phyloP scores from a whole-genome alignment of 2,888 invertebrate species.

The Cheiracanthium punctorium region DNA sequence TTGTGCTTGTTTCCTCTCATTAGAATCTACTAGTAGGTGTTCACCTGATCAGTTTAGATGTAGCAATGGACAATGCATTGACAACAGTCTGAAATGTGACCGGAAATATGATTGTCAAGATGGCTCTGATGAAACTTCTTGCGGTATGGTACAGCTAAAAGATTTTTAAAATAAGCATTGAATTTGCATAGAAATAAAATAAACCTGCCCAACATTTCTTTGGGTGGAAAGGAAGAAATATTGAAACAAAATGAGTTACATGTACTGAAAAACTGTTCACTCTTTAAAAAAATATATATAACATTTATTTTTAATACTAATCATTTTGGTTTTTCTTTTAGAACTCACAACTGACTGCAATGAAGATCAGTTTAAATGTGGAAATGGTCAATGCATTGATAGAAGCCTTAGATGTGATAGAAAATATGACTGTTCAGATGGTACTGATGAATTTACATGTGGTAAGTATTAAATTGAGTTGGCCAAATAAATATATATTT shows the following conservation, averaged over 20 bases:
- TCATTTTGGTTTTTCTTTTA: slow-evolving; percentile 1
- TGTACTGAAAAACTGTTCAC: too few relatives aligned
- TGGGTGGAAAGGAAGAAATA: too few relatives aligned
- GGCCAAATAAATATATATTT: too few relatives aligned
- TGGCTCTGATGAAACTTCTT: slow-evolving; percentile 80
- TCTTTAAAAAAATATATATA: too few relatives aligned
- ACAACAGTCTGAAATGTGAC: slow-evolving; percentile 73
- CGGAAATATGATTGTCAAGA: slow-evolving; percentile 81
- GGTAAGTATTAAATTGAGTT: too few relatives aligned
- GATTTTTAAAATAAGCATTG: too few relatives aligned
- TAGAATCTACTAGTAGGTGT: slow-evolving; percentile 27
- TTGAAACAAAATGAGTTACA: too few relatives aligned
- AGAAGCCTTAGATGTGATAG: slow-evolving; percentile 73
- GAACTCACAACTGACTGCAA: slow-evolving; percentile 71
- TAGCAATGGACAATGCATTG: slow-evolving; percentile 73
- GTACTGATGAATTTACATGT: slow-evolving; percentile 81
- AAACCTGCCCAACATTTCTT: too few relatives aligned
- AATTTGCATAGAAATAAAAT: too few relatives aligned
- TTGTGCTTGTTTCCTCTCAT: background rate
- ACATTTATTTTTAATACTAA: background rate
- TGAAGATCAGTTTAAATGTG: slow-evolving; percentile 74
- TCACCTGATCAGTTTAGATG: slow-evolving; percentile 74
- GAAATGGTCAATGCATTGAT: slow-evolving; percentile 73
- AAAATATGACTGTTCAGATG: slow-evolving; percentile 81
- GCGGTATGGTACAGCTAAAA: slow-evolving; percentile 79